Conservation (phyloP, 2,797 vertebrate genomes). For the Catostomus latipinnis region DNA sequence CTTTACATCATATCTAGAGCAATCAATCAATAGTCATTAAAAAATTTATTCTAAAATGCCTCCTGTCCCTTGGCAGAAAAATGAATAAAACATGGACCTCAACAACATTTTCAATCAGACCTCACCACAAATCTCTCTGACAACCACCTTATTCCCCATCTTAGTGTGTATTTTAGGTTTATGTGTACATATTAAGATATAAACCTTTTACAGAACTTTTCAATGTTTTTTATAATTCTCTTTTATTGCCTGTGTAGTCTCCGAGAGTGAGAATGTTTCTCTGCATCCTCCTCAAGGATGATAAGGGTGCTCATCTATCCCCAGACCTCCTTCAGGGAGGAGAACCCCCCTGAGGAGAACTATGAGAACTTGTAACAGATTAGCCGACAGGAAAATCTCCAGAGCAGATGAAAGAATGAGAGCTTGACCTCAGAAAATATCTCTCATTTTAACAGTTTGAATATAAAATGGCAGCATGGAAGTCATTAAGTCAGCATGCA, state of each 20-base stretch:
- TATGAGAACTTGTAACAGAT: slow-evolving; percentile 41
- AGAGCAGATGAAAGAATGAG: slow-evolving; percentile 31
- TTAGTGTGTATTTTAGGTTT: background rate
- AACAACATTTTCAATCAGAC: slow-evolving; percentile 55
- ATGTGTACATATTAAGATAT: background rate
- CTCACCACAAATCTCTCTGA: slow-evolving; percentile 20
- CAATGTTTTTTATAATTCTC: background rate
- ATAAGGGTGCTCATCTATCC: slow-evolving; percentile 36
- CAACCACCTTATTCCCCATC: background rate
- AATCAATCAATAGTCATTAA: slow-evolving; percentile 77
- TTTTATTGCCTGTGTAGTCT: background rate
- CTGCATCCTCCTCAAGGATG: background rate
- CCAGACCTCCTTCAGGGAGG: slow-evolving; percentile 36
- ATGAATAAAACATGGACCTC: slow-evolving; percentile 80
- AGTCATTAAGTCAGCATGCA: background rate
- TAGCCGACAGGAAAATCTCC: slow-evolving; percentile 40
- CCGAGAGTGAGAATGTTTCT: background rate
- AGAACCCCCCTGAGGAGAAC: slow-evolving; percentile 20
- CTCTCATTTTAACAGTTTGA: background rate
- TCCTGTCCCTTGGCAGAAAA: slow-evolving; percentile 68
- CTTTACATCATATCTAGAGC: slow-evolving; percentile 40
- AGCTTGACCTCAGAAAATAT: slow-evolving; percentile 10
- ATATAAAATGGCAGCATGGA: background rate
- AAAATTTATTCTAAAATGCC: slow-evolving; percentile 78
- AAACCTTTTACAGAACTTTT: background rate